These are phyloP conservation scores for Mycalesis mineus DNA, from an alignment of 2,888 invertebrate genomes.

Conservation along the genomic window DNA sequence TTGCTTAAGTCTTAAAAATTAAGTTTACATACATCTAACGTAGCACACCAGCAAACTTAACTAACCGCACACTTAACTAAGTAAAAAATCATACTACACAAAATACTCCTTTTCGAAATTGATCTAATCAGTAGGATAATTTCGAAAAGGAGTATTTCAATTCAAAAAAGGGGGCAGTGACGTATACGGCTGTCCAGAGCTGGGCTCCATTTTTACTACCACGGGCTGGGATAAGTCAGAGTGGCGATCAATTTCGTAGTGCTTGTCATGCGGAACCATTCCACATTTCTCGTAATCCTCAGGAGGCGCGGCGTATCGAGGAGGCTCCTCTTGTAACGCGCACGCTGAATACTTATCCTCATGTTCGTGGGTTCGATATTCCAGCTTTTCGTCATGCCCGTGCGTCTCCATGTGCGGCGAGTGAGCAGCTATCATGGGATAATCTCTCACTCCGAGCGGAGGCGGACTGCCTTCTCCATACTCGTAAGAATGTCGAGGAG, in stretches of 20 bases:
- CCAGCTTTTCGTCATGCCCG: conserved; percentile 71
- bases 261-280: conserved; percentile 68
- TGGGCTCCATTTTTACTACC: conserved; percentile 79
- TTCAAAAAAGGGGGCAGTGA: conserved; percentile 88
- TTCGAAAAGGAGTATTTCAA: conserved; percentile 81
- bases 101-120: conserved; percentile 78
- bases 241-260: conserved; percentile 69
- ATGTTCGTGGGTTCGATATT: conserved; percentile 65
- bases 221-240: conserved; percentile 62
- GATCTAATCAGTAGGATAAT: conserved; percentile 59
- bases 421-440: conserved; percentile 81
- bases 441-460: conserved; percentile 80
- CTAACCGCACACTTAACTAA: not conserved
- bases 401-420: conserved; percentile 79
- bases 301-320: conserved; percentile 76
- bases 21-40: conserved; percentile 13
- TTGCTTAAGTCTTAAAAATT: conserved; percentile 17
- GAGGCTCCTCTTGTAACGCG: conserved; percentile 69
- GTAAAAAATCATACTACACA: conserved; percentile 1
- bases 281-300: conserved; percentile 81
- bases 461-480: conserved; percentile 81
- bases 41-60: not conserved
- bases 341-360: conserved; percentile 71
- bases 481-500: conserved; percentile 78
- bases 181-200: conserved; percentile 80